These are phyloP conservation scores for Dendrophyllia cribrosa DNA, from an alignment of 64 coral and sea anemone species.

Conservation along the genomic window DNA sequence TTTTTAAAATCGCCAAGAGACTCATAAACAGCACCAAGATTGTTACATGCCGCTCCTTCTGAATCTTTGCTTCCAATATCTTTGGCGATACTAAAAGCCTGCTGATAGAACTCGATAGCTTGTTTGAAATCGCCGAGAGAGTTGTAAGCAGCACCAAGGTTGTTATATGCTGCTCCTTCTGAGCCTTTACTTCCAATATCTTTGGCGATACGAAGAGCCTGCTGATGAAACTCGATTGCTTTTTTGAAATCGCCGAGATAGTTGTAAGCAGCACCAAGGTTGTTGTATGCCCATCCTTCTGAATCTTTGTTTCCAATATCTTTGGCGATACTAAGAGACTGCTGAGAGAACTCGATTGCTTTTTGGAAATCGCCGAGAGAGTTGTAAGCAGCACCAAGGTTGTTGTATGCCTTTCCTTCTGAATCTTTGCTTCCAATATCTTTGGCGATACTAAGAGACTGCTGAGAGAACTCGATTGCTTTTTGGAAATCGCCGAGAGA, in stretches of 20 bases:
- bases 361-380: neutral
- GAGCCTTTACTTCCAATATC: no score
- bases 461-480: neutral
- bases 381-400: neutral
- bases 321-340: no score
- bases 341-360: neutral
- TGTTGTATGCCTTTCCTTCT: neutral
- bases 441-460: neutral
- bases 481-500: neutral
- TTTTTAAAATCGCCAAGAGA: no score
- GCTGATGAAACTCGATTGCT: neutral
- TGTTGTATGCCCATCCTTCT: no score
- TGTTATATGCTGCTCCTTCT: neutral
- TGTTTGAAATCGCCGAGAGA: neutral
- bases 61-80: neutral
- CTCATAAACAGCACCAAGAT: neutral
- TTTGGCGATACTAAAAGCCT: no score
- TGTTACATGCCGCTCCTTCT: conserved; percentile 1
- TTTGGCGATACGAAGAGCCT: no score
- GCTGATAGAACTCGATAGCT: neutral
- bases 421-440: conserved; percentile 13
- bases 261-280: no score
- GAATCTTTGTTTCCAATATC: no score
- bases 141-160: neutral
- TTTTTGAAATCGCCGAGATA: neutral